These are phyloP conservation scores for Andricus quercusramuli DNA, from an alignment of 2,888 invertebrate species.

Conservation along the genomic window DNA sequence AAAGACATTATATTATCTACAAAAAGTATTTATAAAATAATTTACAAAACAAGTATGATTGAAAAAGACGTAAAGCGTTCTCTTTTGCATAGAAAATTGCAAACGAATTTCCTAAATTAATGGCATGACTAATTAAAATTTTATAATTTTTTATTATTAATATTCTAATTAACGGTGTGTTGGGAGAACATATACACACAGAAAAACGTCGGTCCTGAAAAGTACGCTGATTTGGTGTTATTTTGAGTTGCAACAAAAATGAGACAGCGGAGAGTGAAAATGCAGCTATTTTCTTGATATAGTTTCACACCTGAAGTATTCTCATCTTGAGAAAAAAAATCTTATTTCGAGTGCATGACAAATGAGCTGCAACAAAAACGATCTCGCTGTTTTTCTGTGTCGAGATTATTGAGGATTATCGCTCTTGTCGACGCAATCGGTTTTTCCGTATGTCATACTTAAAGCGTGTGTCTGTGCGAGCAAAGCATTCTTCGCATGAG, in stretches of 20 bases:
- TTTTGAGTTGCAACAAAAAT: too few species aligned
- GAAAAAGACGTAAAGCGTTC: background rate
- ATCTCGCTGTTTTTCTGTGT: too few species aligned
- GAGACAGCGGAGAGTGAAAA: too few species aligned
- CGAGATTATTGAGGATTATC: slow-evolving; percentile 2
- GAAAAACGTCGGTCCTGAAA: too few species aligned
- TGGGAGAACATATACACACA: background rate
- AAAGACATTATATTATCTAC: background rate
- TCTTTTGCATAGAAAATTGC: background rate
- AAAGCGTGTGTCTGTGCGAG: slow-evolving; percentile 19
- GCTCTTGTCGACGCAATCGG: slow-evolving; percentile 8
- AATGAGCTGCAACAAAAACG: too few species aligned
- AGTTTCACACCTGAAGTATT: too few species aligned
- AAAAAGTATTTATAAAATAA: too few species aligned
- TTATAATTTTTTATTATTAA: background rate
- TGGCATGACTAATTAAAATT: background rate
- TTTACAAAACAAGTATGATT: background rate
- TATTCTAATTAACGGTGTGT: background rate
- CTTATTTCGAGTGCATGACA: too few species aligned
- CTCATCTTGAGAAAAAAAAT: too few species aligned
- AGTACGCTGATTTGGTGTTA: too few species aligned
- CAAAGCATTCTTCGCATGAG: slow-evolving; percentile 40
- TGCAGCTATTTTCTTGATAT: too few species aligned
- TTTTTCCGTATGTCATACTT: slow-evolving; percentile 30
- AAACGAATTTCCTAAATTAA: background rate